Evolutionary conservation across 2,888 invertebrate species (phyloP), one percentile per base, ranked within the genome.

Genomic region (Eurytoma adleriae): DNA sequence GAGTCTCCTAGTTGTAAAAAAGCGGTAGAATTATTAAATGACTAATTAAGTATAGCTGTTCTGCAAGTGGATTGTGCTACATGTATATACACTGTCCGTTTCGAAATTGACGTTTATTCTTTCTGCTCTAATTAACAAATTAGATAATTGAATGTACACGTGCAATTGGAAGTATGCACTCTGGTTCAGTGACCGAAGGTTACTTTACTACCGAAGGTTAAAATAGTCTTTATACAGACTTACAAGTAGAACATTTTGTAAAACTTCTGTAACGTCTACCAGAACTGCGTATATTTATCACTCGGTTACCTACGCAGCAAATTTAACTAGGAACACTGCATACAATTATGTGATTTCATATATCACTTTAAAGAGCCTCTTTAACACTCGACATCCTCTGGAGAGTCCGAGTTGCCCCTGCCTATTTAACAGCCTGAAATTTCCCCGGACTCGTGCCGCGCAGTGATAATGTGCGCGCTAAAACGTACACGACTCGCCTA

Each of bases 271-370:
- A 54, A 54, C 13, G 12, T 24, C 24, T 13, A 4, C 24, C 1
- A 13, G 3, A 13, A 0, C 2, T 14, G 59, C 20, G 3, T 20
- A 18, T 7, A 18, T 7, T 13, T 61, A 61, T 24, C 13, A 4
- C 13, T 18, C 24, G 5, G 13, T 13, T 24, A 16, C 18, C n/a
- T 30, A 12, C 30, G 40, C 3, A 30, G 14, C 2, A 30, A 61
- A 61, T 24, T 20, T 24, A 61, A 61, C 59, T 7, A 24, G 24
- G 7, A 2, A 40, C 20, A 14, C 40, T 40, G 27, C 27, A 67
- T 75, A 67, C 24, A 76, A 68, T 69, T 76, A 76, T 27, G 69
- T 69, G 54, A 69, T 76, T 76, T 54, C 69, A 62, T 69, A 24
- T 69, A 76, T 76, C 62, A 76, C 61, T 54, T 61, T 69, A 62